Conservation (phyloP, 2,113 vertebrate genomes). For the Epinephelus lanceolatus region DNA sequence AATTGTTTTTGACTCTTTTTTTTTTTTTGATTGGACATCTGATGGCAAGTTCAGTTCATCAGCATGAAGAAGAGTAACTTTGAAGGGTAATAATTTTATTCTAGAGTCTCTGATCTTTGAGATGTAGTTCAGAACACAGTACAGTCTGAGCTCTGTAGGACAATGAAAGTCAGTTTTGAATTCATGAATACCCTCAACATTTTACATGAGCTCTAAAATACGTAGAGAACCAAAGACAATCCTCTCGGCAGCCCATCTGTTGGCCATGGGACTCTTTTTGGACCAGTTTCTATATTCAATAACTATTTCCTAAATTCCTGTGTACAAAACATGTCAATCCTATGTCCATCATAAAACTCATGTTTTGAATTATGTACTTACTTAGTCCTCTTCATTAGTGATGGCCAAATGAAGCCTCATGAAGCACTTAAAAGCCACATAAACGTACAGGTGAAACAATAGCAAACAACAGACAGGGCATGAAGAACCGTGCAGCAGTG, state of each 20-base stretch:
- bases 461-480: too few relatives aligned
- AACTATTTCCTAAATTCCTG: too few relatives aligned
- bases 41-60: not conserved
- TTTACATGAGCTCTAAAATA: not conserved
- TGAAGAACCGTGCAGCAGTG: too few relatives aligned
- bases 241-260: too few relatives aligned
- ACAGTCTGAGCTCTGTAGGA: not conserved
- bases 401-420: too few relatives aligned
- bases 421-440: too few relatives aligned
- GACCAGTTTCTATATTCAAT: not conserved
- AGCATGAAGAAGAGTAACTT: not conserved
- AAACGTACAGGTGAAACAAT: too few relatives aligned
- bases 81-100: not conserved
- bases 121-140: not conserved
- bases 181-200: not conserved
- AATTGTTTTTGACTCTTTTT: not conserved
- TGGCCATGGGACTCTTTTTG: not conserved
- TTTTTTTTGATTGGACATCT: slow-evolving; percentile 2
- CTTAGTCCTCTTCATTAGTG: too few relatives aligned
- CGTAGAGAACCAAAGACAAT: too few relatives aligned
- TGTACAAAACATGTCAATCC: too few relatives aligned
- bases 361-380: too few relatives aligned
- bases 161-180: not conserved
- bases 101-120: not conserved
- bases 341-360: too few relatives aligned